Conservation (phyloP, 1,140 invertebrate species). For the Drosophila baimaii region DNA sequence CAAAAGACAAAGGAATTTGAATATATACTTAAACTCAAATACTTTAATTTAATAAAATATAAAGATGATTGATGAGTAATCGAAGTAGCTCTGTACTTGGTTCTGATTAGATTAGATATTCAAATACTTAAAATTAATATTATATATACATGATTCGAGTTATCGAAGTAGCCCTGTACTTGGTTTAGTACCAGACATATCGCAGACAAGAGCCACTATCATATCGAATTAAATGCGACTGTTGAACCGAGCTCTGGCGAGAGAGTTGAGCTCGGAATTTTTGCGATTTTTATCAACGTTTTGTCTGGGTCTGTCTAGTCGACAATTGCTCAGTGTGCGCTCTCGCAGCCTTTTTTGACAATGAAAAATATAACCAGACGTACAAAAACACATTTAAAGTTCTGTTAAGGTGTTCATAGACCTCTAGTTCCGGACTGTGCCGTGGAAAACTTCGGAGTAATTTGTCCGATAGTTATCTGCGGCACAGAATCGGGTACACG, state of each 20-base stretch:
- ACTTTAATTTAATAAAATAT: no score
- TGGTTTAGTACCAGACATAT: constrained; percentile 34
- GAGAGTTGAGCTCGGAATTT: constrained; percentile 43
- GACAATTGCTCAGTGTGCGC: constrained; percentile 27
- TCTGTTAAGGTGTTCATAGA: constrained; percentile 31
- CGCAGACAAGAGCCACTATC: constrained; percentile 37
- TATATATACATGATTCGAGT: not conserved
- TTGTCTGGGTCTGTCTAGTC: constrained; percentile 41
- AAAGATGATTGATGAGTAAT: no score
- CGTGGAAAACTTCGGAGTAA: constrained; percentile 38
- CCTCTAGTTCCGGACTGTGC: constrained; percentile 57
- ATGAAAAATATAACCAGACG: constrained; percentile 4
- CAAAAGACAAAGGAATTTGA: no score
- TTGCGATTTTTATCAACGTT: constrained; percentile 47
- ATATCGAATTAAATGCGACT: constrained; percentile 34
- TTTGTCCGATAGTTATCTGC: constrained; percentile 23
- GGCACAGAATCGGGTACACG: not conserved
- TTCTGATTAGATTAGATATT: not conserved
- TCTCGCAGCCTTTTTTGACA: constrained; percentile 33
- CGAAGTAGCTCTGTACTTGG: no score
- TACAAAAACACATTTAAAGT: constrained; percentile 32
- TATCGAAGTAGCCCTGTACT: not conserved
- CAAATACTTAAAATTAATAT: not conserved
- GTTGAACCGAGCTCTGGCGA: constrained; percentile 35
- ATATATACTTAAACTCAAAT: no score